Conservation (phyloP, 2,113 vertebrate genomes). For the Ceuthmochares aereus region DNA sequence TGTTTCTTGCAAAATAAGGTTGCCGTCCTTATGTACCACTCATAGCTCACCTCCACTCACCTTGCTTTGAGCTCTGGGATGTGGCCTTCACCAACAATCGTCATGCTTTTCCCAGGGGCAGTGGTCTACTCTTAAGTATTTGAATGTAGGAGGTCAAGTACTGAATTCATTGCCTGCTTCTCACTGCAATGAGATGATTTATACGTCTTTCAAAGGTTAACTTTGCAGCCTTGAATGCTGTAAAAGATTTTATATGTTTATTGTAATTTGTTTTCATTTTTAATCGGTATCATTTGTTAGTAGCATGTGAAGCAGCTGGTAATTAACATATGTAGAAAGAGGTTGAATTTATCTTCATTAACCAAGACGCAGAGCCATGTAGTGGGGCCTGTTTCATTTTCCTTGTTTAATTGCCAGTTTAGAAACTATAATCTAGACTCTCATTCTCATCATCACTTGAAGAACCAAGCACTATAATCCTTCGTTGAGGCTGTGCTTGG, state of each 20-base stretch:
- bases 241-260: not conserved
- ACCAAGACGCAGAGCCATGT: not conserved
- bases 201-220: not conserved
- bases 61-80: not conserved
- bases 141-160: not conserved
- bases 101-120: not conserved
- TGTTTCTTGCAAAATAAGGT: not conserved
- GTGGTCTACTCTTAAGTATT: not conserved
- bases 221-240: not conserved
- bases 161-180: not conserved
- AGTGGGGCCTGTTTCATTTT: not conserved
- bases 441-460: not conserved
- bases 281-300: not conserved
- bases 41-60: not conserved
- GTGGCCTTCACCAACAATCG: not conserved
- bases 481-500: not conserved
- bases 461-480: not conserved
- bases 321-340: not conserved
- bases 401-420: not conserved
- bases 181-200: not conserved
- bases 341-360: constrained; percentile 45
- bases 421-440: not conserved
- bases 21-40: not conserved
- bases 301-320: not conserved
- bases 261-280: constrained; percentile 10